A percentile compares a stretch with the other conserved stretches of the same genome.
Conservation (phyloP, 2,888 invertebrate genomes). For the Lochmaea crataegi region DNA sequence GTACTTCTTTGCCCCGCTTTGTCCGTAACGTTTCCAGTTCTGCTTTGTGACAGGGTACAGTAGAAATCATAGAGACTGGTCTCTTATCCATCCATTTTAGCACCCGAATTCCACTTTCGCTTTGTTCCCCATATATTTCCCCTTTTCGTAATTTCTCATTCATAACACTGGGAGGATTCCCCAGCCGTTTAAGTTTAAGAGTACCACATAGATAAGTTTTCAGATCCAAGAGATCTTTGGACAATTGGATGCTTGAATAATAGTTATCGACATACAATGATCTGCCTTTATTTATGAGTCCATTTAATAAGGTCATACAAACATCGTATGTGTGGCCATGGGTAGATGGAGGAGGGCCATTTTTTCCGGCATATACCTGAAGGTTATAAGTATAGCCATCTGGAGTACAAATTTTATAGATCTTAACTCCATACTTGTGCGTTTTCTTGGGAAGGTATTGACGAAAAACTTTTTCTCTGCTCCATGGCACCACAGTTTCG, state of each 20-base stretch:
- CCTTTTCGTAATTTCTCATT: conserved; percentile 27
- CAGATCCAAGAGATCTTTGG: no score
- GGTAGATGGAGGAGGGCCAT: neutral
- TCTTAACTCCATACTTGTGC: no score
- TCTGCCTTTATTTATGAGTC: neutral
- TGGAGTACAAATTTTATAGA: no score
- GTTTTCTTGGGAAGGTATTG: conserved; percentile 9
- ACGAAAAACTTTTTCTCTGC: conserved; percentile 18
- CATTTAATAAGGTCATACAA: neutral
- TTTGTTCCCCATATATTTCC: conserved; percentile 34
- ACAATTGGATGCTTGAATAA: conserved; percentile 5
- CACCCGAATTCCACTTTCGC: conserved; percentile 29
- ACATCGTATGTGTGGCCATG: neutral
- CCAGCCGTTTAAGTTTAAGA: no score
- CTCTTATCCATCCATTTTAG: neutral
- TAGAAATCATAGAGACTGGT: neutral
- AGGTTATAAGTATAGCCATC: no score
- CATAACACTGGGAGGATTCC: conserved; percentile 10
- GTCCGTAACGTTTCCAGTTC: neutral
- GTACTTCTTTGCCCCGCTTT: neutral
- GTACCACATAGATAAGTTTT: no score
- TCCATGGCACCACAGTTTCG: conserved; percentile 14
- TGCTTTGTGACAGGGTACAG: neutral
- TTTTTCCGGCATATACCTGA: neutral
- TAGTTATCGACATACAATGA: conserved; percentile 14